Evolutionary conservation across 2,888 invertebrate species (phyloP).

Genomic region (Elysia crispata): DNA sequence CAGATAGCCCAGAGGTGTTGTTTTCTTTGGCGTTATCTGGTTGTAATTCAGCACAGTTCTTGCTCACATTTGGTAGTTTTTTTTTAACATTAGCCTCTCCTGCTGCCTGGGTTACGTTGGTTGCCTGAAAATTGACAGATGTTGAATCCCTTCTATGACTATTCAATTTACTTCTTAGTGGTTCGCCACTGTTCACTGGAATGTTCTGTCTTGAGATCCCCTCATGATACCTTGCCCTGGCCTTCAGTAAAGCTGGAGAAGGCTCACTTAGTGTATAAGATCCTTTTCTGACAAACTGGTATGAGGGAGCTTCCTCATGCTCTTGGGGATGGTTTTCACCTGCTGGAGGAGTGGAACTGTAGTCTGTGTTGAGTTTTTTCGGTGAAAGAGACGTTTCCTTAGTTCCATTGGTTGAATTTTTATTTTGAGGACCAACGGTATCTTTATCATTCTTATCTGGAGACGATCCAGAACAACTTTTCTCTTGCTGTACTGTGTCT

Average conservation of each 20-base stretch:
- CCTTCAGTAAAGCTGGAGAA: constrained; percentile 83
- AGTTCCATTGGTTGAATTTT: background rate
- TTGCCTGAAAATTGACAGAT: background rate
- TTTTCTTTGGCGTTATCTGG: background rate
- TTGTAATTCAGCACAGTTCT: constrained; percentile 38
- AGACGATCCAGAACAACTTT: background rate
- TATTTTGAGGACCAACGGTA: background rate
- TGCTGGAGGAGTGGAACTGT: background rate
- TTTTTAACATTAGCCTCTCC: too few relatives aligned
- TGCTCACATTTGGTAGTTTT: constrained; percentile 43
- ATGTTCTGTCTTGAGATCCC: background rate
- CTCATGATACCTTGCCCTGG: constrained; percentile 16
- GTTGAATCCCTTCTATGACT: too few relatives aligned
- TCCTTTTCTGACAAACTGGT: constrained; percentile 82
- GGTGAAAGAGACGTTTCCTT: constrained; percentile 3
- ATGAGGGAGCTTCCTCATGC: constrained; percentile 4
- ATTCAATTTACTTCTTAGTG: background rate
- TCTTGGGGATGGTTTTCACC: background rate
- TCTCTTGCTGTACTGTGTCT: background rate
- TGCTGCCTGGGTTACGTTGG: background rate
- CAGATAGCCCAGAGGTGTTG: background rate
- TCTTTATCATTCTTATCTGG: background rate
- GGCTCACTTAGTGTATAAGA: constrained; percentile 89
- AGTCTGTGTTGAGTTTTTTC: constrained; percentile 38
- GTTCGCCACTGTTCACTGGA: background rate